Base-by-base conservation (phyloP, 2,113 vertebrate genomes). In the Catharus minimus region DNA sequence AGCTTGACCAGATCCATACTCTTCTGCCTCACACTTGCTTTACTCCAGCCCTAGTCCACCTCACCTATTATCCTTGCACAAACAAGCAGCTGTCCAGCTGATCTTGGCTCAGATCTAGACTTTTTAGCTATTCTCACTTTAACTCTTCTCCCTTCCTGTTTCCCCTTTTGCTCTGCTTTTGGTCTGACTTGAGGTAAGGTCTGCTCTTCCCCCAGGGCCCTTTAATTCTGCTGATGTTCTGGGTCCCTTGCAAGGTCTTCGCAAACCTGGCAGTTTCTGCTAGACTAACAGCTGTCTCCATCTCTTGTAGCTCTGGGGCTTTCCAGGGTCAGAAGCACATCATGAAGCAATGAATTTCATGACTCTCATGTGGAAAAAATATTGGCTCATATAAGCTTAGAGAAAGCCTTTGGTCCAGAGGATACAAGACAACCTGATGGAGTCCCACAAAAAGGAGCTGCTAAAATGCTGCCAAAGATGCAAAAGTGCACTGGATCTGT, bases 261-360 rank as follows among this genome's bases (percentile, higher is more conserved):
- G 0, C 76, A 95, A 94, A 92, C 80, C 88, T 95, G 93, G 87
- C 94, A 93, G 82, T 79, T 95, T 92, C 82, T 91, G 23, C 64
- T 80, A 87, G 64, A 69, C 85, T 96, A 95, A 75, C 96, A 97
- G 94, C 92, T 97, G 96, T 90, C 94, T 96, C 53, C 10, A 8
- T 78, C 79, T 93, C 64, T 80, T 56, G 56, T 78, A 85, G 87
- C 90, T 95, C 74, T 88, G 85, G 71, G 92, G 77, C 67, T 93
- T 88, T 66, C 77, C 4, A 7, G 77, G 87, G 80, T 96, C 90
- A 94, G 89, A 93, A 88, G 38, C 73, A 89, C 66, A 94, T 92
- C 79, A 85, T 56, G 79, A 94, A 91, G 75, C 64, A 88, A 95
- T 93, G 84, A 94, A 95, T 92, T 86, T 92, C 53, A 82, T 57